A percentile compares a stretch with the other conserved stretches of the same genome.
These are phyloP conservation scores for Pseudorectes ferrugineus DNA, from an alignment of 2,113 vertebrate species.

Conservation along the genomic window DNA sequence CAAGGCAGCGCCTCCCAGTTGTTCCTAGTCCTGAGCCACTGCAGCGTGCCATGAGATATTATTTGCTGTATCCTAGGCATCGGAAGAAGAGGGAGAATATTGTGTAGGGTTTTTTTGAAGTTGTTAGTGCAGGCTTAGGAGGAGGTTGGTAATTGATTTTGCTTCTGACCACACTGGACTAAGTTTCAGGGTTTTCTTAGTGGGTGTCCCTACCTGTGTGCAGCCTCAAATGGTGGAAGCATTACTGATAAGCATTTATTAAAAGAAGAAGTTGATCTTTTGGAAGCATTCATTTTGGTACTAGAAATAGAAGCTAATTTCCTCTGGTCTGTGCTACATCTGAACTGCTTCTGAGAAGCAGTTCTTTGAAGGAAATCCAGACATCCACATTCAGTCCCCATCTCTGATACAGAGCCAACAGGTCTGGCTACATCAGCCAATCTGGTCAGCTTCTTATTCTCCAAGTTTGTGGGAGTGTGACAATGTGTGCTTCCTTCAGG, in stretches of 20 bases:
- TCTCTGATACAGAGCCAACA: background rate
- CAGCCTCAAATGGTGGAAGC: background rate
- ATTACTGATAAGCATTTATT: background rate
- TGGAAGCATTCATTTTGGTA: background rate
- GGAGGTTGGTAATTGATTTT: background rate
- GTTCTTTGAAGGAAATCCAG: background rate
- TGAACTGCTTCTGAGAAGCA: background rate
- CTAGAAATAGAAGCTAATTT: background rate
- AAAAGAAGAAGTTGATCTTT: background rate
- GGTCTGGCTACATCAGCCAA: accelerated
- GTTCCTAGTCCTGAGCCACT: background rate
- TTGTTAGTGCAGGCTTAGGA: background rate
- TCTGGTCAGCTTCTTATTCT: background rate
- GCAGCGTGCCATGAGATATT: background rate
- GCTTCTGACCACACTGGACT: background rate
- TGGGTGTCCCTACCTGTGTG: background rate
- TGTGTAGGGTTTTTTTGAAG: background rate
- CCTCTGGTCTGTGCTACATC: background rate
- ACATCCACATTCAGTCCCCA: background rate
- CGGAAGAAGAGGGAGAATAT: background rate
- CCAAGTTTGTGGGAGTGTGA: background rate
- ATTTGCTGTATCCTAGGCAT: background rate
- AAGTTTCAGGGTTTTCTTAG: background rate
- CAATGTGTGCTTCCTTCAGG: background rate
- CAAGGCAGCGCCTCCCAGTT: background rate